phyloP scores from a whole-genome alignment of 2,797 vertebrate genomes.

The Amniataba percoides region DNA sequence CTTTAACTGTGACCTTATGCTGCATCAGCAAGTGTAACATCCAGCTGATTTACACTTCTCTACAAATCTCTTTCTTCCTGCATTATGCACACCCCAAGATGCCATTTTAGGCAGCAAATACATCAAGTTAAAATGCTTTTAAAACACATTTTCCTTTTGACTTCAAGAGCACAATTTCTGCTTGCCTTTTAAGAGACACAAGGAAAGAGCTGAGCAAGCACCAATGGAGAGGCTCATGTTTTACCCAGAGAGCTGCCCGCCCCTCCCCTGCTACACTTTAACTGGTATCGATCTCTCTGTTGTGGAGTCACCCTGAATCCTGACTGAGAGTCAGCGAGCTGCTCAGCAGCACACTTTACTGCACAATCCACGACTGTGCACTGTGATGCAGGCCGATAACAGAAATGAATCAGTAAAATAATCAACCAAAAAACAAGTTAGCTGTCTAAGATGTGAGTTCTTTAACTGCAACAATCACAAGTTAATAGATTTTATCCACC shows the following conservation, averaged over 20 bases:
- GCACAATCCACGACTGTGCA: slow-evolving; percentile 10
- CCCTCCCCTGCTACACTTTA: slow-evolving; percentile 62
- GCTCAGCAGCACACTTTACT: slow-evolving; percentile 40
- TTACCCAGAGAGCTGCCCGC: slow-evolving; percentile 49
- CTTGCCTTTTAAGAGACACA: slow-evolving; percentile 20
- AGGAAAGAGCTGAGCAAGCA: slow-evolving; percentile 76
- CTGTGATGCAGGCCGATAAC: background rate
- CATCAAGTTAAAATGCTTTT: background rate
- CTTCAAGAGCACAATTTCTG: slow-evolving; percentile 17
- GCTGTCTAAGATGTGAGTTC: background rate
- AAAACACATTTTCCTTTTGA: slow-evolving; percentile 8
- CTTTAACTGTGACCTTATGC: background rate
- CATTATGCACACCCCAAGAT: background rate
- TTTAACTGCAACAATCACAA: background rate
- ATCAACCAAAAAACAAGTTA: background rate
- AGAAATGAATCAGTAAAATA: background rate
- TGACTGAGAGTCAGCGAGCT: slow-evolving; percentile 43
- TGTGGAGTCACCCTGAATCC: slow-evolving; percentile 62
- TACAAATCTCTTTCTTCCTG: background rate
- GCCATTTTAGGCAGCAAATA: slow-evolving; percentile 2
- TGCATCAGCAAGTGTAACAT: slow-evolving; percentile 9
- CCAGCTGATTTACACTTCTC: background rate
- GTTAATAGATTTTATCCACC: background rate
- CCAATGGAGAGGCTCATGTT: slow-evolving; percentile 63
- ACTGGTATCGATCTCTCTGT: slow-evolving; percentile 73